phyloP scores from a whole-genome alignment of 1,140 invertebrate genomes.

The Triops longicaudatus region DNA sequence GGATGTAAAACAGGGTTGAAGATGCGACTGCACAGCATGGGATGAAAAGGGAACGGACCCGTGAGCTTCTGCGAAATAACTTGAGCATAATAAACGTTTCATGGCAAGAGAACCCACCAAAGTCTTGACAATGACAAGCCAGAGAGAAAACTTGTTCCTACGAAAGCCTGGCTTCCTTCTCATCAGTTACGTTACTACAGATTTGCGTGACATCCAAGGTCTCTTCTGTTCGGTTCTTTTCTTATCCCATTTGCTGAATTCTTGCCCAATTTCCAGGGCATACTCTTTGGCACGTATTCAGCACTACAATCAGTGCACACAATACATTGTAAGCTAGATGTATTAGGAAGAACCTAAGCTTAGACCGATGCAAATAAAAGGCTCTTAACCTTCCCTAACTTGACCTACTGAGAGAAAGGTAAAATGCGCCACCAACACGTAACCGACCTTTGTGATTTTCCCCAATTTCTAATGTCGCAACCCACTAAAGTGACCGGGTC shows the following conservation, averaged over 20 bases:
- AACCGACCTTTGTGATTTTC: background rate
- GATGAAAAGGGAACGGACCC: background rate
- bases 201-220: background rate
- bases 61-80: background rate
- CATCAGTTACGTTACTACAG: slow-evolving; percentile 11
- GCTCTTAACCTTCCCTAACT: background rate
- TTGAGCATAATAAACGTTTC: background rate
- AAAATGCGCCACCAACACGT: background rate
- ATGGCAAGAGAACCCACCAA: background rate
- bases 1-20: background rate
- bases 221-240: background rate
- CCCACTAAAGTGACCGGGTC: too few species aligned
- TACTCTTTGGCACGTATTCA: background rate
- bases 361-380: background rate
- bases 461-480: background rate
- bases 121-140: background rate
- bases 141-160: background rate
- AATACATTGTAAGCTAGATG: background rate
- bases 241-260: background rate
- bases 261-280: background rate
- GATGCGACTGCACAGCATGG: background rate
- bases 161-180: background rate
- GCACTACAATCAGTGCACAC: background rate
- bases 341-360: background rate
- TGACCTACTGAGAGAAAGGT: background rate